These are phyloP conservation scores for Elaphurus davidianus DNA, from an alignment of 2,113 vertebrate genomes.

Conservation along the genomic window DNA sequence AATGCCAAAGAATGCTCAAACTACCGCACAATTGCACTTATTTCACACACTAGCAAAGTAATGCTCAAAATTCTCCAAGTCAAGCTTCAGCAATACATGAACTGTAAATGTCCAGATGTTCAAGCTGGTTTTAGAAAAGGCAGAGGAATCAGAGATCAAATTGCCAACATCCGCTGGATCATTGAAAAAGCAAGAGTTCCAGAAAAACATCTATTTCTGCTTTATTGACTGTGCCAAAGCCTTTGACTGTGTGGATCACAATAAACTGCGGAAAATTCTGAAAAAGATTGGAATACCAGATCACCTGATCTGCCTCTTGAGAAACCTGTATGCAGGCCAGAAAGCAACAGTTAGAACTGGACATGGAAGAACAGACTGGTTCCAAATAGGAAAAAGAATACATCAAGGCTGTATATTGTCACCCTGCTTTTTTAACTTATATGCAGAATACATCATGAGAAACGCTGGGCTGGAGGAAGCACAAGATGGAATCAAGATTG, in stretches of 20 bases:
- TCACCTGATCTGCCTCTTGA: neutral
- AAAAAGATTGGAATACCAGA: neutral
- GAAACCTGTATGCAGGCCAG: neutral
- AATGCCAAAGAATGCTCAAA: neutral
- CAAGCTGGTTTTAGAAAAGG: neutral
- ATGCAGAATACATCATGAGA: neutral
- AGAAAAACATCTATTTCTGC: neutral
- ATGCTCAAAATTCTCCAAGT: neutral
- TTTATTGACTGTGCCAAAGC: neutral
- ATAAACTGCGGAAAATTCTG: neutral
- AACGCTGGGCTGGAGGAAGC: accelerated
- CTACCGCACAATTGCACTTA: neutral
- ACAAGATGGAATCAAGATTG: neutral
- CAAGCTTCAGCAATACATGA: neutral
- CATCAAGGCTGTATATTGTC: neutral
- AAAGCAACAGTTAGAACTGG: neutral
- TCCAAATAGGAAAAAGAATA: neutral
- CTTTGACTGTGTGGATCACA: neutral
- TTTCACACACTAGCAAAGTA: neutral
- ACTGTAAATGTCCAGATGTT: neutral
- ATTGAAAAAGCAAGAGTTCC: neutral
- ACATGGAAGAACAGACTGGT: neutral
- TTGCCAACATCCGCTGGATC: neutral
- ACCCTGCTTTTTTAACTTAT: neutral
- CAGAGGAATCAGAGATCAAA: neutral